Percentiles rank a stretch among this genome's conserved stretches.
Conservation (phyloP, 2,797 vertebrate genomes). For the Argya squamiceps region DNA sequence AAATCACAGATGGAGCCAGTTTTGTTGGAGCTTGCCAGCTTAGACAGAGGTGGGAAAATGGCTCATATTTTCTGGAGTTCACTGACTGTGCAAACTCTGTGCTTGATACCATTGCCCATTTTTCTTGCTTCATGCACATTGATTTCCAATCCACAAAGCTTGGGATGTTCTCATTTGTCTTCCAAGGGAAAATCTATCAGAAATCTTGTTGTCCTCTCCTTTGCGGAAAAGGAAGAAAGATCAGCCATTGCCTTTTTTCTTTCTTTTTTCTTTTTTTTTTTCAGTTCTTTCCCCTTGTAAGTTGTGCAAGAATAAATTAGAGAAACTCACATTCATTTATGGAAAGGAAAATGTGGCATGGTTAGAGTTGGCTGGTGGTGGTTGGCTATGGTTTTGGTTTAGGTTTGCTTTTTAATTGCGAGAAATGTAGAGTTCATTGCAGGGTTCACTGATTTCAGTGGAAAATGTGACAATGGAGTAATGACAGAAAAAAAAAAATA, state of each 20-base stretch:
- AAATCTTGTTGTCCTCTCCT: background rate
- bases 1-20: background rate
- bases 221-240: background rate
- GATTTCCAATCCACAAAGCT: conserved; percentile 26
- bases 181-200: conserved; percentile 8
- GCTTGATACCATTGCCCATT: background rate
- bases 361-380: background rate
- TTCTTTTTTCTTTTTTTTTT: too few species aligned
- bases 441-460: background rate
- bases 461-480: background rate
- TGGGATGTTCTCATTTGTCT: conserved; percentile 23
- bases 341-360: background rate
- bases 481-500: background rate
- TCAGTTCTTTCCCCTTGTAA: background rate
- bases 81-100: background rate
- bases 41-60: background rate
- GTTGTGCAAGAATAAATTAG: background rate
- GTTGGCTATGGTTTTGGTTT: too few species aligned
- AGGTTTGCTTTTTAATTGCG: background rate
- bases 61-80: background rate
- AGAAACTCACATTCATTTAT: background rate
- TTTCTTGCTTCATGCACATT: conserved; percentile 36
- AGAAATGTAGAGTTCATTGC: background rate
- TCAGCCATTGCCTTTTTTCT: background rate
- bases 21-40: background rate